Evolutionary conservation across 2,113 vertebrate genomes (phyloP), one percentile per base, ranked within the genome.

Genomic region (Australoheros scitulus): DNA sequence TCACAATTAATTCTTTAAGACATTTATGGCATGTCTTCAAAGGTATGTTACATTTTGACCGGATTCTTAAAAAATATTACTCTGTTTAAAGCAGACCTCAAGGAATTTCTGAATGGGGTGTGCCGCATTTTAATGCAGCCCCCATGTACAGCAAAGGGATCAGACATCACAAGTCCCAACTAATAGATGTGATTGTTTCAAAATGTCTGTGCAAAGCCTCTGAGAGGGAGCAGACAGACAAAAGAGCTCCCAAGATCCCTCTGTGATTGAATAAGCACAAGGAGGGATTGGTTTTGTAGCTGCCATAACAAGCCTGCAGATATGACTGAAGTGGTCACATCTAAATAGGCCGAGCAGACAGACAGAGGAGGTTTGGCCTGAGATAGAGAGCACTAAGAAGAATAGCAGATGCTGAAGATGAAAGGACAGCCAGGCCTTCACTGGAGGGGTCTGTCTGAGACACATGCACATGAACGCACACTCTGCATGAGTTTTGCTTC

Each of bases 121-220:
- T 81, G 84, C 78, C 72, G 22, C 61, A 79, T 82, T 85, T 89
- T 81, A 79, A 80, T 17, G n/a, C 55, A 38, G 76, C 61, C 86
- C 89, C 82, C 80, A 78, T 72, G 83, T 77, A 76, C 86, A 82
- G 83, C 24, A 7, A 79, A 68, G 80, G 89, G 92, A 93, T 92
- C 93, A 94, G 94, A 94, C 93, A 93, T 90, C 88, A 91, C 84
- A 94, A 94, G 89, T 91, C 91, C 86, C 82, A 74, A 75, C 91
- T 92, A 93, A 93, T 90, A 85, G 88, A 88, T 89, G 29, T 81
- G 91, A 93, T 92, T 92, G 89, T 92, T 89, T 76, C 77, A 77
- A 83, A 94, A 93, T 91, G 91, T 91, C 89, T 85, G 76, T 17
- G 3, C 79, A 91, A 92, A 93, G 88, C 91, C 86, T 81, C 74